phyloP scores from a whole-genome alignment of 2,113 vertebrate species.

The Catharus minimus region DNA sequence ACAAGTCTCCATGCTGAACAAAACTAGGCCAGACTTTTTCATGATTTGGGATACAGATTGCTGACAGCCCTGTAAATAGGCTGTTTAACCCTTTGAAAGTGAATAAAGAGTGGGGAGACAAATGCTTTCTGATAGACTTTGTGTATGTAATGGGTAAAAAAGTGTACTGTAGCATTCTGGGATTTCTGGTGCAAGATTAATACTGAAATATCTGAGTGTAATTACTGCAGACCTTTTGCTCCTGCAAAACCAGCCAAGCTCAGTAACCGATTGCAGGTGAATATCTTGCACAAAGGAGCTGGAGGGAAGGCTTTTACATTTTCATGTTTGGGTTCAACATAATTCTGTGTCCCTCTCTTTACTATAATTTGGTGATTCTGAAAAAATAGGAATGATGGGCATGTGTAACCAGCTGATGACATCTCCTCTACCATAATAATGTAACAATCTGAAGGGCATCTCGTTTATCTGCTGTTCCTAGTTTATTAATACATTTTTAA shows the following conservation, averaged over 20 bases:
- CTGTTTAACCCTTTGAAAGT: slow-evolving; percentile 99
- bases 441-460: not conserved
- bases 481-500: not conserved
- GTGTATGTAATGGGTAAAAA: slow-evolving; percentile 82
- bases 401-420: not conserved
- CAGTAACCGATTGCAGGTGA: not conserved
- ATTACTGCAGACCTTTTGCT: slow-evolving; percentile 7
- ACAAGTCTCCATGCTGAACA: slow-evolving; percentile 91
- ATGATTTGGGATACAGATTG: slow-evolving; percentile 83
- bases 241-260: not conserved
- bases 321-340: not conserved
- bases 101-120: slow-evolving; percentile 90
- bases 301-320: not conserved
- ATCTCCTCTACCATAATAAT: not conserved
- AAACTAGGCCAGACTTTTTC: slow-evolving; percentile 91
- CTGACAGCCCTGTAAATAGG: slow-evolving; percentile 98
- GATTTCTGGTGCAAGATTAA: not conserved
- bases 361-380: not conserved
- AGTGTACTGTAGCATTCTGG: slow-evolving; percentile 69
- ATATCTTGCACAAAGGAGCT: not conserved
- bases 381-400: not conserved
- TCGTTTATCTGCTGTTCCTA: not conserved
- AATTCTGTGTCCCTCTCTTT: not conserved
- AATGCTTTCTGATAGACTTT: slow-evolving; percentile 96
- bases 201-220: not conserved